Percentiles rank a stretch among this genome's conserved stretches.
These are phyloP conservation scores for Lepisosteus oculatus DNA, from an alignment of 2,113 vertebrate genomes.

Conservation along the genomic window DNA sequence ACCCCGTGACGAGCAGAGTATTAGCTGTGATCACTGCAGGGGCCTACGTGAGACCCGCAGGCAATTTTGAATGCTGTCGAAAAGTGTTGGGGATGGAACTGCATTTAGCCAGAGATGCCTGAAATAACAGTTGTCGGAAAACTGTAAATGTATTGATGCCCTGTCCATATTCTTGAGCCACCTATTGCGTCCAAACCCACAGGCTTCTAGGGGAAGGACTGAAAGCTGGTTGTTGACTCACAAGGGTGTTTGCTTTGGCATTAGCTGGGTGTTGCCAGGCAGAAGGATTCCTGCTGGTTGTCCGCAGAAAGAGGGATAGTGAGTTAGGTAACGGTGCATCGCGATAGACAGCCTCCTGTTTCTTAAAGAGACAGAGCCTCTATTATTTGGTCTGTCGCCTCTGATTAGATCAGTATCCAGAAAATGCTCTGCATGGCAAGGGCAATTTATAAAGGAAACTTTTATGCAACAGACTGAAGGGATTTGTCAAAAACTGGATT, in stretches of 20 bases:
- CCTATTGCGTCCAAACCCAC: slow-evolving; percentile 34
- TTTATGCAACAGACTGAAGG: neutral
- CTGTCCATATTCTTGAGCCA: slow-evolving; percentile 22
- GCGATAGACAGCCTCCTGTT: neutral
- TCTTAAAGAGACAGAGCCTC: neutral
- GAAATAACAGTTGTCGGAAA: neutral
- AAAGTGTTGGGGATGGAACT: neutral
- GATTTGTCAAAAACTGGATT: too few relatives aligned
- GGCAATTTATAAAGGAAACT: neutral
- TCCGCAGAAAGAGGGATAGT: neutral
- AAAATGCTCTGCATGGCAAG: neutral
- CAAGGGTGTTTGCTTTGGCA: slow-evolving; percentile 54
- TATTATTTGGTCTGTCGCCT: neutral
- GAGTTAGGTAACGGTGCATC: neutral
- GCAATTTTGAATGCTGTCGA: neutral
- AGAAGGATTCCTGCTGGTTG: neutral
- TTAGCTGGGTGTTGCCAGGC: neutral
- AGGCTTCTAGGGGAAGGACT: slow-evolving; percentile 37
- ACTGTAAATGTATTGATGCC: slow-evolving; percentile 24
- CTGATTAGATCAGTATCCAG: neutral
- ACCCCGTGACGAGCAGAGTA: too few relatives aligned
- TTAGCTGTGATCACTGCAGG: neutral
- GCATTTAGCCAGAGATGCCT: slow-evolving; percentile 33
- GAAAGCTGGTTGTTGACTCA: slow-evolving; percentile 39
- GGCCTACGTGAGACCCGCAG: neutral